A percentile compares a stretch with the other conserved stretches of the same genome.
Evolutionary conservation across 92 coral and sea anemone species (phyloP).

Genomic region (Heteractis magnifica): DNA sequence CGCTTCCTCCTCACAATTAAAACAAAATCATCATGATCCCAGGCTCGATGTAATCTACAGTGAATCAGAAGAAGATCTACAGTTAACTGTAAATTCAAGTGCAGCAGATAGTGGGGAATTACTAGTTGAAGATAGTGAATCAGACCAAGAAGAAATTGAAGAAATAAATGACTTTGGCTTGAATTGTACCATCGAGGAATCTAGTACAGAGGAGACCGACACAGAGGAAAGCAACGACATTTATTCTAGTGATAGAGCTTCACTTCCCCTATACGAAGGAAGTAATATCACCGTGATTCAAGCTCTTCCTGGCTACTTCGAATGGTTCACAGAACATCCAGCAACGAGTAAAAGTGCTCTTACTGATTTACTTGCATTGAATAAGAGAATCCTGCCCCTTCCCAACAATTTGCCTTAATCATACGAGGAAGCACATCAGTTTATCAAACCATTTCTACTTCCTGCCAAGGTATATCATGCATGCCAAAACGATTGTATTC

Average conservation of each 20-base stretch:
- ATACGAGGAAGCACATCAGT: not conserved
- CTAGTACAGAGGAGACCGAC: no score
- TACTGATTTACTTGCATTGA: conserved; percentile 20
- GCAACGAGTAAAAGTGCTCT: conserved; percentile 33
- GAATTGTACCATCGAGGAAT: no score
- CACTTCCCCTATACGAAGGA: not conserved
- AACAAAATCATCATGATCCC: no score
- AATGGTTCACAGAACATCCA: conserved; percentile 43
- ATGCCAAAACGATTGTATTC: not conserved
- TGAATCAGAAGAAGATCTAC: no score
- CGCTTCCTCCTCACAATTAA: no score
- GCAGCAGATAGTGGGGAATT: no score
- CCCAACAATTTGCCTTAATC: conserved; percentile 27
- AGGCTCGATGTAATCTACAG: no score
- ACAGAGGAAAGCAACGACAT: no score
- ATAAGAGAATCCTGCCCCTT: conserved; percentile 18
- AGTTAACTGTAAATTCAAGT: no score
- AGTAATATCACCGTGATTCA: conserved; percentile 14
- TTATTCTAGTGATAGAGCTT: not conserved
- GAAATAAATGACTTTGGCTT: no score
- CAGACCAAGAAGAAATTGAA: no score
- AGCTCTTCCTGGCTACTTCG: conserved; percentile 16
- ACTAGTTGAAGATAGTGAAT: no score
- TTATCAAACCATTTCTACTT: conserved; percentile 6
- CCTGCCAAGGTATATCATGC: not conserved